Evolutionary conservation across 2,797 vertebrate species (phyloP), one percentile per base, ranked within the genome.

Genomic region (Serranus cabrilla): DNA sequence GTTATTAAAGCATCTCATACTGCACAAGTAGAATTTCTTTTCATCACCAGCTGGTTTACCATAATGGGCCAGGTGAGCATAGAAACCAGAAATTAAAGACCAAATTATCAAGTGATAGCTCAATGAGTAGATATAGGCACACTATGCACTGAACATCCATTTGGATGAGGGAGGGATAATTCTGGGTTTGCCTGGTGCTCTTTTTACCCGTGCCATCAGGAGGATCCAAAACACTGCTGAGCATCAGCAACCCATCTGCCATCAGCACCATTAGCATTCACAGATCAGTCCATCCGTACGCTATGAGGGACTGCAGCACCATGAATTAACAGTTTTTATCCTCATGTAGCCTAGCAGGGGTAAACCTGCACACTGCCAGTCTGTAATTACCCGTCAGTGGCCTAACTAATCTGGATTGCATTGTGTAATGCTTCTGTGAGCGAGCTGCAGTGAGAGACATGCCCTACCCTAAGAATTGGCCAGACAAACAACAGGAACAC

Each of bases 401-500:
- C 50, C 71, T 42, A 21, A 68, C 71, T 77, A 74, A 81, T 82
- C 74, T 71, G 61, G 78, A 78, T 63, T 70, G 69, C 34, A 62
- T 49, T 69, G 43, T 68, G 65, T 74, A 66, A 81, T 68, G 67
- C 43, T 20, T 71, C 23, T 60, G 54, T 66, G 71, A 64, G 45
- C 55, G 55, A 13, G 43, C 76, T 77, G 72, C 83, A 75, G 76
- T 25, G 76, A 80, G 58, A 78, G 68, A 65, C 73, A 16, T 75
- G 80, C 64, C 66, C 75, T 77, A 37, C 68, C 62, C 63, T 31
- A 42, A 61, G 83, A 84, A 69, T 21, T 47, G 63, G 65, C 59
- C 75, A 78, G 75, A 68, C 66, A 76, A 80, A 81, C 69, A 85
- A 54, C 51, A 52, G 74, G 61, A 84, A 65, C 79, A 76, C 78